Percentiles rank a stretch among this genome's conserved stretches.
Conservation (phyloP, 2,797 vertebrate species). For the Otus scops region DNA sequence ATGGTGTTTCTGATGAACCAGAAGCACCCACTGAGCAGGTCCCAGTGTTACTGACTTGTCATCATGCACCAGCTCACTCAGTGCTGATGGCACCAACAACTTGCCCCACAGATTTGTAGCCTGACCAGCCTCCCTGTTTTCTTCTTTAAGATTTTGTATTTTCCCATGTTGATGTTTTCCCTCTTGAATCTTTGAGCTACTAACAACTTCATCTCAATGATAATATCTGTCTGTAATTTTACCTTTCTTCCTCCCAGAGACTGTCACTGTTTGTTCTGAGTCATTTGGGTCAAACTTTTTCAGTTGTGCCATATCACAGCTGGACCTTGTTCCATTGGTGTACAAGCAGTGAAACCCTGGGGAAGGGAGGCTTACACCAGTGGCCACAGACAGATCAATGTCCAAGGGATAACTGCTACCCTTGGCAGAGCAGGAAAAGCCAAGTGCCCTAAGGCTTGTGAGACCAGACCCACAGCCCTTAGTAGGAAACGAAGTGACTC, state of each 20-base stretch:
- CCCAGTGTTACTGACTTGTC: not conserved
- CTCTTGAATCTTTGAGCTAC: not conserved
- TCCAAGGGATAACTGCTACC: not conserved
- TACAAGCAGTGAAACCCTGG: rapidly evolving
- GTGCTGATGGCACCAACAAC: not conserved
- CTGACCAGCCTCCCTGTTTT: not conserved
- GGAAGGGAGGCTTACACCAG: not conserved
- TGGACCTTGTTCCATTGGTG: not conserved
- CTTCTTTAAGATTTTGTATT: not conserved
- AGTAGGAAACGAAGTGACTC: not conserved
- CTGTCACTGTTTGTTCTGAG: rapidly evolving
- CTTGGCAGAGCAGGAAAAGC: not conserved
- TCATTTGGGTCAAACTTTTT: not conserved
- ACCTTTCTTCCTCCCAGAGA: not conserved
- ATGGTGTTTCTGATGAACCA: not conserved
- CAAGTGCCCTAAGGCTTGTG: not conserved
- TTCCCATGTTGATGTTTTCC: not conserved
- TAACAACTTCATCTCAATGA: not conserved
- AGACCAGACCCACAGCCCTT: not conserved
- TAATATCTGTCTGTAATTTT: not conserved
- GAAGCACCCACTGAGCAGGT: not conserved
- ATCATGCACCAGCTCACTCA: not conserved
- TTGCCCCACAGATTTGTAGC: not conserved
- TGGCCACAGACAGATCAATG: not conserved
- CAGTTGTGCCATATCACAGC: not conserved